Evolutionary conservation across 1,140 invertebrate species (phyloP).

Genomic region (Chrysopa pallens): DNA sequence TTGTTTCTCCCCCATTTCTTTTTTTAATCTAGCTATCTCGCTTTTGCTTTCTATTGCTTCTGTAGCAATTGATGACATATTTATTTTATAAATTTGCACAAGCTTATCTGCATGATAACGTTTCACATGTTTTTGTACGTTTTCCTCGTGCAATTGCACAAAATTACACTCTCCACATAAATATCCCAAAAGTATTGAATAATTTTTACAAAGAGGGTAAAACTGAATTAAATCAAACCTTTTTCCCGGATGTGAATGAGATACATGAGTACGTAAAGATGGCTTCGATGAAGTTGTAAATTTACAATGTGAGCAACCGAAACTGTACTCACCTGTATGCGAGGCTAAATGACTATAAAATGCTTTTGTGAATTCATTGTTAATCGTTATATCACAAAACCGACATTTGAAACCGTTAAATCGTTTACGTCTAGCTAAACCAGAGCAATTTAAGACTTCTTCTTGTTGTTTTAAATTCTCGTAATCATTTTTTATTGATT

Average conservation of each 20-base stretch:
- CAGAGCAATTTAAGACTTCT: neutral
- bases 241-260: slow-evolving; percentile 15
- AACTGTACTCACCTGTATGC: slow-evolving; percentile 55
- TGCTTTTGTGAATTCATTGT: slow-evolving; percentile 6
- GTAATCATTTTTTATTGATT: slow-evolving; percentile 13
- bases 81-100: slow-evolving; percentile 25
- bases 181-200: slow-evolving; percentile 33
- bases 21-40: slow-evolving; percentile 2
- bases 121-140: slow-evolving; percentile 37
- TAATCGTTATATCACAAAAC: slow-evolving; percentile 11
- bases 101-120: slow-evolving; percentile 25
- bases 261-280: slow-evolving; percentile 27
- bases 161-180: slow-evolving; percentile 47
- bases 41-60: neutral
- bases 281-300: slow-evolving; percentile 24
- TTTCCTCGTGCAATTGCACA: slow-evolving; percentile 37
- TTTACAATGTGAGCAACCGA: slow-evolving; percentile 34
- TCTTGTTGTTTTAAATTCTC: slow-evolving; percentile 4
- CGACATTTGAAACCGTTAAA: slow-evolving; percentile 11
- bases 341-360: slow-evolving; percentile 39
- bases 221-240: neutral
- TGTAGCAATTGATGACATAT: slow-evolving; percentile 22
- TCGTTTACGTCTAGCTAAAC: slow-evolving; percentile 2
- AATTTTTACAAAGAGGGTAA: neutral
- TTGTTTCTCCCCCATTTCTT: slow-evolving; percentile 5